phyloP scores from a whole-genome alignment of 2,113 vertebrate genomes.

The Rhea americana region DNA sequence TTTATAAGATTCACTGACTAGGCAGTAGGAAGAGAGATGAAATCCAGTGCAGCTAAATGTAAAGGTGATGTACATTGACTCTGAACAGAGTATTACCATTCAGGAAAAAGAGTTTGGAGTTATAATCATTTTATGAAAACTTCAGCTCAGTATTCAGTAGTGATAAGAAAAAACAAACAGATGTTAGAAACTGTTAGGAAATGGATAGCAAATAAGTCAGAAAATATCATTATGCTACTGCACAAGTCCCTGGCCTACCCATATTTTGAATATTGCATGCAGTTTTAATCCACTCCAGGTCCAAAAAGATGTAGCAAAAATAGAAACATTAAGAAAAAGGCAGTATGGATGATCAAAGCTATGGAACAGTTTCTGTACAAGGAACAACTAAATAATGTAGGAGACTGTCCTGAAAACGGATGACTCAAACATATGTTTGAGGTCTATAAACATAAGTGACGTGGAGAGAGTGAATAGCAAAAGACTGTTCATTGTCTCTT shows the following conservation, averaged over 20 bases:
- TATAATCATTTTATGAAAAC: neutral
- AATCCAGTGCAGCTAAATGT: neutral
- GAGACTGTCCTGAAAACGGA: constrained; percentile 8
- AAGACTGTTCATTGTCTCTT: neutral
- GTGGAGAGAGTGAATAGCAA: neutral
- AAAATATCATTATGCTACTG: neutral
- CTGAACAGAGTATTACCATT: neutral
- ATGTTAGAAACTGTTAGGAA: neutral
- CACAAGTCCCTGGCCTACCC: neutral
- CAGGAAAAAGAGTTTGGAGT: neutral
- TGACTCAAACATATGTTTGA: constrained; percentile 21
- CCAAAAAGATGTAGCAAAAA: neutral
- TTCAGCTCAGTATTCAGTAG: neutral
- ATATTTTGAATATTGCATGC: neutral
- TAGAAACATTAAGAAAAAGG: neutral
- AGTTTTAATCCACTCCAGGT: constrained; percentile 14
- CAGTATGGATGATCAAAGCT: constrained; percentile 16
- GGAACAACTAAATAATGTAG: constrained; percentile 30
- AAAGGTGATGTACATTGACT: neutral
- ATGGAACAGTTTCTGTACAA: neutral
- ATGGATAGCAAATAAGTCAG: neutral
- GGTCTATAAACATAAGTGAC: neutral
- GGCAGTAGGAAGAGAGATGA: neutral
- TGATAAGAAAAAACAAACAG: neutral
- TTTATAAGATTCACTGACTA: neutral